Base-by-base conservation (phyloP, 2,888 invertebrate species). In the Cephus pygmeus region DNA sequence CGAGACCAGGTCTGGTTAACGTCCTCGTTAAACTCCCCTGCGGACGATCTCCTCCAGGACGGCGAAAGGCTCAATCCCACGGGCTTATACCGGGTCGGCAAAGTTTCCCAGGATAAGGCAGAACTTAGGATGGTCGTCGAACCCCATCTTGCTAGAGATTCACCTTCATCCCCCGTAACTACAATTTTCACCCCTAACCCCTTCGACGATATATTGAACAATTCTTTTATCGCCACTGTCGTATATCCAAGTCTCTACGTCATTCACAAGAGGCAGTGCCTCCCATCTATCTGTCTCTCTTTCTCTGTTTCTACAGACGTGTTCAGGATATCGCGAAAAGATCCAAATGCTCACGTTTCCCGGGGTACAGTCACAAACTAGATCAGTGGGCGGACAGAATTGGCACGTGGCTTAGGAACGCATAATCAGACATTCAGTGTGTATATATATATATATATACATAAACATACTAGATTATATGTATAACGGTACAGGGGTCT, bases 1-100 rank as follows among this genome's bases (percentile, higher is more conserved):
- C 75, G 78, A 73, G 68, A 71, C 75, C 73, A 74, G 69, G 80
- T 73, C 80, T 76, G 79, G 76, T 80, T 80, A 79, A 80, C 79
- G 79, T 76, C 76, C 80, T 80, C 75, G 80, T 80, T 80, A 80
- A 79, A 80, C 80, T 79, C 79, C 76, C 79, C 56, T 74, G 79
- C 79, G 79, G 80, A 78, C 80, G 80, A 79, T 80, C 73, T 76
- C 31, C 12, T 15, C 12, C 33, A 71, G n/a, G 71, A 23, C 71
- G 31, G 74, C 33, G 15, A 34, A 23, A 34, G 74, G 74, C 35
- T 74, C 31, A 74, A 74, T 74, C 74, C 74, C 74, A 34, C 34
- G 74, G 74, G 74, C 23, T 74, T 74, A 74, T 74, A 74, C 36
- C 11, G 31, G 31, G 74, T 34, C 15, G 71, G 31, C 71, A 71